Base-by-base conservation (phyloP, 2,888 invertebrate species). In the Tetragonisca angustula region DNA sequence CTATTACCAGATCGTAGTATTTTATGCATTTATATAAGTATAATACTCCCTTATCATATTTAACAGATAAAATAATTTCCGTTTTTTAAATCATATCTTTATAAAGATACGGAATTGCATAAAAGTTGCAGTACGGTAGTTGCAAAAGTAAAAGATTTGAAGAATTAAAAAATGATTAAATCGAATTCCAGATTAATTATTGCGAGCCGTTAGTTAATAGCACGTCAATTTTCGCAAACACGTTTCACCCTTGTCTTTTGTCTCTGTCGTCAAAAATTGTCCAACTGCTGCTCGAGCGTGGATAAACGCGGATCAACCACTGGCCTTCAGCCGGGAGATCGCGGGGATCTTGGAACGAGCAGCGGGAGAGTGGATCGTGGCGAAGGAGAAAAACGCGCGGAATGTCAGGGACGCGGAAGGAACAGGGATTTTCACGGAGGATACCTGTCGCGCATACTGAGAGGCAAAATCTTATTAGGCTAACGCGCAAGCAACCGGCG, bases 401-500 rank as follows among this genome's bases (percentile, higher is more conserved):
- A 78, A 85, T 78, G 69, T 56, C 62, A 72, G 69, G 68, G 75
- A 86, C 85, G 75, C 80, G 87, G 74, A 79, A 83, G 80, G 36
- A 79, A 87, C 85, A 87, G 65, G 69, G 77, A 83, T 84, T 87
- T 87, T 86, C 81, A 73, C 82, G 87, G 78, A 72, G 84, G 79
- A 65, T 81, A 82, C 77, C 79, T 70, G 83, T 88, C 88, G 74
- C 78, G 85, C 77, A 87, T 88, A 87, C 88, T 83, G 67, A 88
- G 72, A 67, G 72, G 78, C 81, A 74, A 79, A 83, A 83, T 87
- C 86, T 88, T 88, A 88, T 88, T 87, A 87, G 82, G 79, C 80
- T 80, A 84, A 71, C 81, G 77, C 56, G 74, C 76, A 81, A 75
- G 76, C 84, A 70, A 74, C 50, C 76, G 72, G 54, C 72, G 87